phyloP scores from a whole-genome alignment of 1,140 invertebrate species.

The Phenacoccus solenopsis region DNA sequence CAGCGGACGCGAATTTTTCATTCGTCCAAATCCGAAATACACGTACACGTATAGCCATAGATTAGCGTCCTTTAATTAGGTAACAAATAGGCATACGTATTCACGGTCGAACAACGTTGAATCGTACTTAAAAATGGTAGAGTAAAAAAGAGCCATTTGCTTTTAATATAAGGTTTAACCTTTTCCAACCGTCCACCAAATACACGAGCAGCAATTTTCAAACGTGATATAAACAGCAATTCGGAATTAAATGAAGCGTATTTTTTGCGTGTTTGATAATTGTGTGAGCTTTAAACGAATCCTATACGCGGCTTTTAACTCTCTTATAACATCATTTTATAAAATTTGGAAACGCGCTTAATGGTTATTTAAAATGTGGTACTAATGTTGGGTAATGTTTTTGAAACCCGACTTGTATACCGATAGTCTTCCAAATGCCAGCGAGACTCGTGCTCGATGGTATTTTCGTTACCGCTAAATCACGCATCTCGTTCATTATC shows the following conservation, averaged over 20 bases:
- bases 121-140: background rate
- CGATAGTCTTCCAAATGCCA: background rate
- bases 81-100: background rate
- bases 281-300: background rate
- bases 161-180: background rate
- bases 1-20: too few relatives aligned
- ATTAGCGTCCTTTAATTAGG: background rate
- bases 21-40: too few relatives aligned
- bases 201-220: background rate
- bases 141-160: background rate
- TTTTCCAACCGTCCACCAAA: background rate
- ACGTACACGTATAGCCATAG: too few relatives aligned
- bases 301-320: background rate
- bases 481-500: background rate
- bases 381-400: slow-evolving; percentile 2
- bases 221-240: background rate
- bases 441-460: too few relatives aligned
- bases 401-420: background rate
- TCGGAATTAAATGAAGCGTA: background rate
- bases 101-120: background rate
- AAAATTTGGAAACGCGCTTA: background rate
- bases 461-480: background rate
- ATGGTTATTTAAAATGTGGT: background rate
- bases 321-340: background rate
- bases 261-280: slow-evolving; percentile 3